These are phyloP conservation scores for Sarcoramphus papa DNA, from an alignment of 2,797 vertebrate genomes.

Conservation along the genomic window DNA sequence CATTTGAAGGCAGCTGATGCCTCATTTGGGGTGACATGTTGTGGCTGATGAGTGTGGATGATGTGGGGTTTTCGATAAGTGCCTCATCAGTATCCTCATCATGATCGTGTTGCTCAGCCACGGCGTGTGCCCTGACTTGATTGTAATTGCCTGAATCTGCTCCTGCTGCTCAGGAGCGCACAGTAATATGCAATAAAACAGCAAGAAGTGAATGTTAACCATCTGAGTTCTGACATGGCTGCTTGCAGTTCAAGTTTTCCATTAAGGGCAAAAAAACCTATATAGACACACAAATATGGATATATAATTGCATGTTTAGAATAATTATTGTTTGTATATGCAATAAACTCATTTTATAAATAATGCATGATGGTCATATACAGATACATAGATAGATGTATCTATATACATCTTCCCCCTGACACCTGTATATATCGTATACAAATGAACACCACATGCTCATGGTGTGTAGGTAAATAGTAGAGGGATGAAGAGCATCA, in stretches of 20 bases:
- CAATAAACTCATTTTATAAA: slow-evolving; percentile 13
- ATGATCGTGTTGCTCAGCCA: slow-evolving; percentile 95
- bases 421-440: not conserved
- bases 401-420: not conserved
- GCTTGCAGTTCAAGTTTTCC: slow-evolving; percentile 79
- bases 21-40: slow-evolving; percentile 87
- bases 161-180: slow-evolving; percentile 94
- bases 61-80: slow-evolving; percentile 95
- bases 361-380: slow-evolving; percentile 14
- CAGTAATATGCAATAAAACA: slow-evolving; percentile 97
- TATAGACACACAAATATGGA: slow-evolving; percentile 39
- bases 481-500: not conserved
- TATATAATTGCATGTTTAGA: slow-evolving; percentile 57
- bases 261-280: slow-evolving; percentile 65
- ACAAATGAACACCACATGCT: not conserved
- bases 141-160: slow-evolving; percentile 99
- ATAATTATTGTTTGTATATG: slow-evolving; percentile 48
- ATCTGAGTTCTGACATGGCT: slow-evolving; percentile 85
- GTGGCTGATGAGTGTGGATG: slow-evolving; percentile 89
- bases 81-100: slow-evolving; percentile 99
- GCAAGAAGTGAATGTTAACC: slow-evolving; percentile 96
- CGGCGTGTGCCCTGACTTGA: slow-evolving; percentile 99
- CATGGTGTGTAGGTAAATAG: not conserved
- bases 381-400: not conserved
- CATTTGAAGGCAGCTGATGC: slow-evolving; percentile 82